A percentile compares a stretch with the other conserved stretches of the same genome.
These are phyloP conservation scores for Pangasianodon gigas DNA, from an alignment of 2,113 vertebrate genomes.

Conservation along the genomic window DNA sequence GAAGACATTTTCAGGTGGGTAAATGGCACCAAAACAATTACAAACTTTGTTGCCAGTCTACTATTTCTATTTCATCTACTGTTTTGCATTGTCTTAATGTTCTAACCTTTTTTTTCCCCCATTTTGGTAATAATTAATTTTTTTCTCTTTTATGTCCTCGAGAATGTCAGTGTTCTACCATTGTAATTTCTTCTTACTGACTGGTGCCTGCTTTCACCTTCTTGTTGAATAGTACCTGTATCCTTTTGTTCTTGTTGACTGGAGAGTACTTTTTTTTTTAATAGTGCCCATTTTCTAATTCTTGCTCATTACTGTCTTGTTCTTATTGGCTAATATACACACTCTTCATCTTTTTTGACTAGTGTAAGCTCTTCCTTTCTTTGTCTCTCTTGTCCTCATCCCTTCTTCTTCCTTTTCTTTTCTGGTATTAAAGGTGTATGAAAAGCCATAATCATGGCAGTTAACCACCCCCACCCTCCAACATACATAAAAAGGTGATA, in stretches of 20 bases:
- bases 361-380: background rate
- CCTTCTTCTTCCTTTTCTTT: conserved; percentile 38
- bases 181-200: background rate
- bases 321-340: background rate
- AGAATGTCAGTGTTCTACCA: background rate
- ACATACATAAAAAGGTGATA: conserved; percentile 57
- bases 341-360: background rate
- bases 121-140: background rate
- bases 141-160: background rate
- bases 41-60: background rate
- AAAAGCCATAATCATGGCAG: conserved; percentile 69
- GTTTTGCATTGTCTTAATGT: background rate
- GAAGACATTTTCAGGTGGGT: background rate
- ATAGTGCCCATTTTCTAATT: background rate
- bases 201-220: background rate
- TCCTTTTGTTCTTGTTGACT: background rate
- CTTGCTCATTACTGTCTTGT: background rate
- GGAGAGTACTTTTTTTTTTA: background rate
- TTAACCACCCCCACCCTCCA: conserved; percentile 60
- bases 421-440: conserved; percentile 46
- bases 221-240: background rate
- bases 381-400: conserved; percentile 30
- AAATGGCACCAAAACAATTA: background rate
- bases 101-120: background rate
- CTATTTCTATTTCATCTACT: background rate